phyloP scores from a whole-genome alignment of 1,140 invertebrate species.

The Vanessa atalanta region DNA sequence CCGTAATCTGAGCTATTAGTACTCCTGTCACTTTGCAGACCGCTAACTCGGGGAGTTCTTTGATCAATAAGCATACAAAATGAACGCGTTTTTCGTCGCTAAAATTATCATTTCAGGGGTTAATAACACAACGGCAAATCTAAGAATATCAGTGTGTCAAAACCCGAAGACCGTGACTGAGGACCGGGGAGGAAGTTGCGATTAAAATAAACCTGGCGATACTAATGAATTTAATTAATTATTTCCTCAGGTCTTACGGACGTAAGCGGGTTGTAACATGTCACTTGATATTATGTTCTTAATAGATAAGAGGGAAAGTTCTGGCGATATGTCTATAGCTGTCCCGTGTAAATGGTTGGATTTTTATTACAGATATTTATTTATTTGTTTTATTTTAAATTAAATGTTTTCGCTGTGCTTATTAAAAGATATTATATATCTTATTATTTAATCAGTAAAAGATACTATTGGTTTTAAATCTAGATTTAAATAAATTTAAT shows the following conservation, averaged over 20 bases:
- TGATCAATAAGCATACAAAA: constrained; percentile 68
- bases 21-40: constrained; percentile 60
- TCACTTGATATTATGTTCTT: constrained; percentile 35
- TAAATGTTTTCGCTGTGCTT: too few relatives aligned
- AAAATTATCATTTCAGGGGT: constrained; percentile 66
- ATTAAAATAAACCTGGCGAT: constrained; percentile 51
- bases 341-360: constrained; percentile 2
- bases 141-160: constrained; percentile 68
- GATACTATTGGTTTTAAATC: too few relatives aligned
- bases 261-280: constrained; percentile 32
- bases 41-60: constrained; percentile 54
- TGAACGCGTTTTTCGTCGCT: constrained; percentile 63
- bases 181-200: constrained; percentile 56
- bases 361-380: neutral
- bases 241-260: constrained; percentile 34
- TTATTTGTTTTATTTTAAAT: neutral
- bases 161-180: constrained; percentile 56
- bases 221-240: constrained; percentile 50
- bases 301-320: constrained; percentile 38
- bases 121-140: constrained; percentile 61
- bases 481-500: too few relatives aligned
- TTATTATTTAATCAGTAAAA: too few relatives aligned
- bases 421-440: too few relatives aligned
- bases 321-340: constrained; percentile 26
- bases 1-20: constrained; percentile 70